A percentile compares a stretch with the other conserved stretches of the same genome.
These are phyloP conservation scores for Caerostris darwini DNA, from an alignment of 1,140 invertebrate species.

Conservation along the genomic window DNA sequence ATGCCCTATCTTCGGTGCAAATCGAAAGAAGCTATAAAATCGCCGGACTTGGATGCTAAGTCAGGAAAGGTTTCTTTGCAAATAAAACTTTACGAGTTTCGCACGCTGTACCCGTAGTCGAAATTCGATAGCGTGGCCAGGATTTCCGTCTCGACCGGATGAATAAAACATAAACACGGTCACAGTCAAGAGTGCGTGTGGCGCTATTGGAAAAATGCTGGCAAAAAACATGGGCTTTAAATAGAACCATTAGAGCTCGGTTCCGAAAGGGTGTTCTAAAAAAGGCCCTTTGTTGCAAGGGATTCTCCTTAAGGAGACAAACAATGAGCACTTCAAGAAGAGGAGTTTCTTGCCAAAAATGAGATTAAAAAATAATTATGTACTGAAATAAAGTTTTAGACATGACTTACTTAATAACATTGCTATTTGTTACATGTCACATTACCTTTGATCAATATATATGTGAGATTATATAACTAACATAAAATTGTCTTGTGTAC, in stretches of 20 bases:
- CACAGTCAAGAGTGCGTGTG: background rate
- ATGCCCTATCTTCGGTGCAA: background rate
- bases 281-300: background rate
- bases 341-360: too few species aligned
- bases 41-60: too few species aligned
- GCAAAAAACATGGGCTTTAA: conserved; percentile 34
- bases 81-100: background rate
- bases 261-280: background rate
- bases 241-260: conserved; percentile 47
- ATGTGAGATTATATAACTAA: too few species aligned
- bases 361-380: too few species aligned
- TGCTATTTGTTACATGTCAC: too few species aligned
- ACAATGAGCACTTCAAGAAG: too few species aligned
- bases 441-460: too few species aligned
- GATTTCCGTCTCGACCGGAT: conserved; percentile 67
- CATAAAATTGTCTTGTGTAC: too few species aligned
- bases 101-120: background rate
- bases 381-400: too few species aligned
- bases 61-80: too few species aligned
- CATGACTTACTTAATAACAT: too few species aligned
- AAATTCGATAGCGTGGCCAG: conserved; percentile 57
- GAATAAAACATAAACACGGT: conserved; percentile 67
- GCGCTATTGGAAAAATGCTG: background rate
- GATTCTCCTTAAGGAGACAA: too few species aligned
- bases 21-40: background rate